phyloP scores from a whole-genome alignment of 2,797 vertebrate species.

The Semaprochilodus insignis region DNA sequence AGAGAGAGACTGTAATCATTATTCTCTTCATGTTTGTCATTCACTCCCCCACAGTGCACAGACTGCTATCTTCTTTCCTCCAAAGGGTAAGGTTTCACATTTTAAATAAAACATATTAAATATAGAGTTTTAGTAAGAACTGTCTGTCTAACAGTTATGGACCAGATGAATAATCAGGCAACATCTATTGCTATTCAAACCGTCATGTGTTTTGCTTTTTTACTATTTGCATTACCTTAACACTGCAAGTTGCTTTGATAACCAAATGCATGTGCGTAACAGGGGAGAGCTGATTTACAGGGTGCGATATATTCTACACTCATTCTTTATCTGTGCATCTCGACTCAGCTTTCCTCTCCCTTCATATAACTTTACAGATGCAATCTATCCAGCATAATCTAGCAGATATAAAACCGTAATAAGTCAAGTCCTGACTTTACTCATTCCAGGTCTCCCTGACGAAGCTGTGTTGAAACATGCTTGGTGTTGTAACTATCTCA shows the following conservation, averaged over 20 bases:
- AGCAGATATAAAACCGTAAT: not conserved
- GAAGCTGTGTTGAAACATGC: not conserved
- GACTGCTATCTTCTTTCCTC: slow-evolving; percentile 72
- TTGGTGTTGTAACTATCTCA: not conserved
- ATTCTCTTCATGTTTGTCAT: slow-evolving; percentile 56
- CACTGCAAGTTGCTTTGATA: not conserved
- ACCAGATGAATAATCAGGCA: not conserved
- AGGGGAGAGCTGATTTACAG: not conserved
- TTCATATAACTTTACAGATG: not conserved
- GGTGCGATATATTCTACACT: not conserved
- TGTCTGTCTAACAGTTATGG: not conserved
- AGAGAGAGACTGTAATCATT: slow-evolving; percentile 39
- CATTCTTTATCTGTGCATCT: slow-evolving; percentile 5
- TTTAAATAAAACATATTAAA: slow-evolving; percentile 85
- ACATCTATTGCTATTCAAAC: not conserved
- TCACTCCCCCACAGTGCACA: slow-evolving; percentile 55
- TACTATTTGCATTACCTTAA: not conserved
- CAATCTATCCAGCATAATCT: not conserved
- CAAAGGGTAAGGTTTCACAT: slow-evolving; percentile 72
- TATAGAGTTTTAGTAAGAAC: slow-evolving; percentile 65
- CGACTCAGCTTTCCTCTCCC: not conserved
- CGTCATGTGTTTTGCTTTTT: not conserved
- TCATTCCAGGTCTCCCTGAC: not conserved
- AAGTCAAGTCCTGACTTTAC: not conserved
- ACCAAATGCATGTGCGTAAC: not conserved